phyloP scores from a whole-genome alignment of 2,113 vertebrate species.

The Oriolus oriolus region DNA sequence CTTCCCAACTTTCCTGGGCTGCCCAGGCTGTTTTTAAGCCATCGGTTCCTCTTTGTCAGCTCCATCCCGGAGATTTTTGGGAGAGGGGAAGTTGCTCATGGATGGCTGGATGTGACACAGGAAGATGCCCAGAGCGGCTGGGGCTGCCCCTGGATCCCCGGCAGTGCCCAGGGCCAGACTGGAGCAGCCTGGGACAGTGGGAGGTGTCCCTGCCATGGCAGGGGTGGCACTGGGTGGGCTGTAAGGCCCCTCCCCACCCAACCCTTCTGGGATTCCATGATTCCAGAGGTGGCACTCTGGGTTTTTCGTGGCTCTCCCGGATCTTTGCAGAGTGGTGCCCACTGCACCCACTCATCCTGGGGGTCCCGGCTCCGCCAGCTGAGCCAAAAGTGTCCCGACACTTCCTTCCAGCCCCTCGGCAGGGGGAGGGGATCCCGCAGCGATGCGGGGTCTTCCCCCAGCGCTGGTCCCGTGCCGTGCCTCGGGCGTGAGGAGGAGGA shows the following conservation, averaged over 20 bases:
- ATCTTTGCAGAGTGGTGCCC: not conserved
- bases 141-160: not conserved
- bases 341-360: rapidly evolving
- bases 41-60: rapidly evolving
- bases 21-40: not conserved
- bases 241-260: rapidly evolving
- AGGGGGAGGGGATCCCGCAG: not conserved
- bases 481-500: not conserved
- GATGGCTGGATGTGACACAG: rapidly evolving
- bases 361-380: not conserved
- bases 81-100: rapidly evolving
- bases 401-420: not conserved
- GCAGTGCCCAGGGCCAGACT: rapidly evolving
- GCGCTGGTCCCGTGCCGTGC: rapidly evolving
- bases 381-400: not conserved
- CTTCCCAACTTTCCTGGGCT: not conserved
- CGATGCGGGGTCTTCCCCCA: not conserved
- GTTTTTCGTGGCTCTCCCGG: not conserved
- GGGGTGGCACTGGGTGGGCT: not conserved
- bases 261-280: rapidly evolving
- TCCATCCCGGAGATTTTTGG: not conserved
- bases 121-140: not conserved
- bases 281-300: rapidly evolving
- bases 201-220: not conserved
- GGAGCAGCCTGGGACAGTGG: not conserved